Percentiles rank a stretch among this genome's conserved stretches.
Evolutionary conservation across 2,888 invertebrate genomes (phyloP).

Genomic region (Pediacus dermestoides): DNA sequence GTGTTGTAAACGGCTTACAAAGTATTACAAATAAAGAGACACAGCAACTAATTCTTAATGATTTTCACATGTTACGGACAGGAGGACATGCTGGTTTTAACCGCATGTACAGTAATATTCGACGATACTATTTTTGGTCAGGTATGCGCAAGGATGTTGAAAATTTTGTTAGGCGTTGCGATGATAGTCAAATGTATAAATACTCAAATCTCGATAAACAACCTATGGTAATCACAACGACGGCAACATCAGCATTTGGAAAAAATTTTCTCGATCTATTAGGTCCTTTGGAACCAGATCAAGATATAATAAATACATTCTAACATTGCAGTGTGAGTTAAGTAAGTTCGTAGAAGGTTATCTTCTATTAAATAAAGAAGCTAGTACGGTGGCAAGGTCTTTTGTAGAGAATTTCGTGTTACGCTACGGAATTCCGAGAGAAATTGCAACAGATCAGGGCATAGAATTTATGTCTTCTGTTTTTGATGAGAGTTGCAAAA

Average conservation of each 20-base stretch:
- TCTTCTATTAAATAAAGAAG: conserved; percentile 8
- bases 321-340: too few relatives aligned
- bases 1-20: conserved; percentile 17
- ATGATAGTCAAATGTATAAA: too few relatives aligned
- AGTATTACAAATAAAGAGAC: conserved; percentile 15
- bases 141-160: conserved; percentile 19
- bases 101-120: conserved; percentile 21
- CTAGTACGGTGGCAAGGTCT: conserved; percentile 6
- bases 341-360: too few relatives aligned
- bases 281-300: neutral
- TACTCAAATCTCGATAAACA: neutral
- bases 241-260: neutral
- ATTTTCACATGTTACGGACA: conserved; percentile 28
- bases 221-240: neutral
- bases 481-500: conserved; percentile 15
- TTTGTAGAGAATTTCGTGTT: conserved; percentile 14
- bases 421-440: conserved; percentile 15
- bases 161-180: too few relatives aligned
- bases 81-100: conserved; percentile 26
- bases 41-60: conserved; percentile 24
- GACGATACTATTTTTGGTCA: conserved; percentile 22
- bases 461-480: too few relatives aligned
- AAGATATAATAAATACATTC: too few relatives aligned
- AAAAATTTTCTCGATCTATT: neutral
- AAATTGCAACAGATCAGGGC: conserved; percentile 17